Evolutionary conservation across 2,888 invertebrate species (phyloP).

Genomic region (Ceriagrion tenellum): DNA sequence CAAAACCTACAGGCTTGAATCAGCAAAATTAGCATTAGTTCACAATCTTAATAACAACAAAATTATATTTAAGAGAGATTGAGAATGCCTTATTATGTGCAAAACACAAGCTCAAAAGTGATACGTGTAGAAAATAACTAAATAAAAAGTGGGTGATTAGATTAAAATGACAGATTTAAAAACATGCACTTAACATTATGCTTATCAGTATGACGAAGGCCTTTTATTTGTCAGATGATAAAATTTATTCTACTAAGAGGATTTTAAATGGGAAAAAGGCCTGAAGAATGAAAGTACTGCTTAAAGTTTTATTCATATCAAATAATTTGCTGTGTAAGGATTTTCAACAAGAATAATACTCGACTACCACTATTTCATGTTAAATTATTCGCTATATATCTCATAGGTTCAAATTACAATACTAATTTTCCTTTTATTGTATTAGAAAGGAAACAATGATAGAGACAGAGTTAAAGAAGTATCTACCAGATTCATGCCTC

Average conservation of each 20-base stretch:
- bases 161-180: background rate
- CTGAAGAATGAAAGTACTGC: too few species aligned
- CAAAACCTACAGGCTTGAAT: background rate
- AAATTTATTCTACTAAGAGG: too few species aligned
- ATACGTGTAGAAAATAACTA: background rate
- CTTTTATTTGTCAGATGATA: too few species aligned
- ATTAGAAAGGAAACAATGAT: background rate
- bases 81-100: background rate
- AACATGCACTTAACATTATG: too few species aligned
- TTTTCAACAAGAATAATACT: too few species aligned
- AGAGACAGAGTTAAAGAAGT: background rate
- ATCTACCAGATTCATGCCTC: background rate
- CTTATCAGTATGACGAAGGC: too few species aligned
- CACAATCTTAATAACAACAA: too few species aligned
- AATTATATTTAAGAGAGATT: background rate
- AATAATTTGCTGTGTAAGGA: too few species aligned
- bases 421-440: too few species aligned
- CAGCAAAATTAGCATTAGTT: background rate
- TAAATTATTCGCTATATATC: background rate
- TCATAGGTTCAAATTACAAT: background rate
- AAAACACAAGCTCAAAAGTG: background rate
- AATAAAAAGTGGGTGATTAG: background rate
- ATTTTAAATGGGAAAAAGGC: too few species aligned
- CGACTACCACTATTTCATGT: too few species aligned
- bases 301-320: too few species aligned